Base-by-base conservation (phyloP, 2,888 invertebrate species). In the Cabera pusaria region DNA sequence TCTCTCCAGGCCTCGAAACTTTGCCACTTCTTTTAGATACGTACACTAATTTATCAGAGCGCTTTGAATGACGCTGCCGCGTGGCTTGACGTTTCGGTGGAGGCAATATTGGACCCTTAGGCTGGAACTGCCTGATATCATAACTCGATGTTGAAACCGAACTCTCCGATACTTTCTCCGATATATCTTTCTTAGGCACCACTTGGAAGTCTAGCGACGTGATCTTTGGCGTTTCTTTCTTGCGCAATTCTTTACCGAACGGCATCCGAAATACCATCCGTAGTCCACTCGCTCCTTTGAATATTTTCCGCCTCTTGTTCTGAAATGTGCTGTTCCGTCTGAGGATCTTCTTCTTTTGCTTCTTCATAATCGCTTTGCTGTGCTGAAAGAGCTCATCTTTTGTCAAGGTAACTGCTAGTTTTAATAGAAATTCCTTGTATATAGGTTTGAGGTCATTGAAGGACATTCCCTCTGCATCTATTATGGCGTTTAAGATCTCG, bases 401-500 rank as follows among this genome's bases (percentile, higher is more conserved):
- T n/a, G 96, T 97, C 41, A 97, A 81, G 0, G 97, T 97, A 0
- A 97, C 93, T 1, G 97, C 96, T 48, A 97, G 82, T 79, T 97
- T 97, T 18, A 97, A 79, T 26, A 97, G 86, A 68, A 97, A 96
- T 80, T 97, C 97, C 74, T 97, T 96, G 72, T 97, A 97, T 47
- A 97, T 94, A 22, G 97, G 97, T 74, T 96, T 96, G 44, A 97
- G 90, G 66, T 97, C 96, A 83, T 97, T 97, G 77, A 96, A 97
- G 35, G 96, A 96, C 96, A 97, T 97, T 42, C 97, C 97, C 73
- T 97, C 96, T 17, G 96, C 93, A 77, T 96, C 95, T 59, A 97
- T 96, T 69, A 97, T 97, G 65, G 95, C 95, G 63, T 94, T 95
- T 28, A 97, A 90, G 59, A 96, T 96, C 63, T 96, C 96, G 69